Evolutionary conservation across 2,888 invertebrate species (phyloP).

Genomic region (Galerucella pusilla): DNA sequence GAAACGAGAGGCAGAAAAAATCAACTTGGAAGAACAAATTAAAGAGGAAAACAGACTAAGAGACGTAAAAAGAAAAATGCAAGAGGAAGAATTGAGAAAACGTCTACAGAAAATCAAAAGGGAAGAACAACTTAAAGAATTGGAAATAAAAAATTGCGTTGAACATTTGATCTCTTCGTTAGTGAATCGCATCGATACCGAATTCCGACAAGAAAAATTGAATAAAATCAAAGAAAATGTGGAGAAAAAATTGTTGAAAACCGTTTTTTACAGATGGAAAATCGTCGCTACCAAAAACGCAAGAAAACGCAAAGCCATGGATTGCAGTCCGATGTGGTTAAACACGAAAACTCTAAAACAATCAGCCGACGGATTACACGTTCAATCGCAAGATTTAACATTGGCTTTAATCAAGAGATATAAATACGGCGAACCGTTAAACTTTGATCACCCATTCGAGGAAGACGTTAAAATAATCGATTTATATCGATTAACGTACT

Average conservation of each 20-base stretch:
- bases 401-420: slow-evolving; percentile 67
- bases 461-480: slow-evolving; percentile 52
- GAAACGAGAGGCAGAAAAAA: slow-evolving; percentile 43
- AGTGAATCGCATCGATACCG: slow-evolving; percentile 60
- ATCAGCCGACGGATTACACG: slow-evolving; percentile 65
- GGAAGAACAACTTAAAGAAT: slow-evolving; percentile 48
- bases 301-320: slow-evolving; percentile 67
- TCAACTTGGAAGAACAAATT: slow-evolving; percentile 38
- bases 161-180: slow-evolving; percentile 57
- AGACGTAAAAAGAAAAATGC: slow-evolving; percentile 42
- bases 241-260: slow-evolving; percentile 58
- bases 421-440: slow-evolving; percentile 61
- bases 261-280: slow-evolving; percentile 67
- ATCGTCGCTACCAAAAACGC: slow-evolving; percentile 61
- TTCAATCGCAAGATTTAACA: slow-evolving; percentile 64
- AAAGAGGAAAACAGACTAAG: slow-evolving; percentile 45
- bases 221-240: slow-evolving; percentile 61
- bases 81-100: slow-evolving; percentile 45
- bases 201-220: slow-evolving; percentile 60
- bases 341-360: slow-evolving; percentile 62
- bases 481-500: slow-evolving; percentile 53
- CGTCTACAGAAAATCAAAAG: slow-evolving; percentile 39
- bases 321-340: slow-evolving; percentile 69
- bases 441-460: slow-evolving; percentile 47
- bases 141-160: slow-evolving; percentile 56